Evolutionary conservation across 2,888 invertebrate species (phyloP).

Genomic region (Poecilus cupreus): DNA sequence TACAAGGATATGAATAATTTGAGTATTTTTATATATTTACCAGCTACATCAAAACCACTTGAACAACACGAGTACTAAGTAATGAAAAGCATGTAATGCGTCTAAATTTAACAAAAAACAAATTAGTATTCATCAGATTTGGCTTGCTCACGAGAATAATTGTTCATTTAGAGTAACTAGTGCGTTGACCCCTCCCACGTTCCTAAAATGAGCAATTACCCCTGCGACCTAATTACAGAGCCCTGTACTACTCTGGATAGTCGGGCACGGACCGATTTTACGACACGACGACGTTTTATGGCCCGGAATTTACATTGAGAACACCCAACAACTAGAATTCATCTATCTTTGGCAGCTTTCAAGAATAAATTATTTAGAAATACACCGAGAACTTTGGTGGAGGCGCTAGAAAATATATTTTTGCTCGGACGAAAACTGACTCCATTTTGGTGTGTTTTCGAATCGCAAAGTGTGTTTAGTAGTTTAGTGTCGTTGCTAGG

Average conservation of each 20-base stretch:
- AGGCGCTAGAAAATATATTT: no score
- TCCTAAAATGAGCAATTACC: conserved; percentile 40
- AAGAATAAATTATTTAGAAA: not conserved
- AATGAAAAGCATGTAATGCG: not conserved
- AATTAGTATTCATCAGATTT: conserved; percentile 38
- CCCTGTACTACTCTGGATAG: not conserved
- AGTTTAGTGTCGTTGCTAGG: no score
- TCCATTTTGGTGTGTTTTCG: no score
- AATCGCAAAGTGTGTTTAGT: no score
- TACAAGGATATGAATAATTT: no score
- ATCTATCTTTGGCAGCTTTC: not conserved
- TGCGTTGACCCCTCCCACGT: conserved; percentile 8
- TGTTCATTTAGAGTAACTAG: conserved; percentile 37
- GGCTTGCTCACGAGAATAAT: conserved; percentile 4
- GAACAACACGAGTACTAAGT: no score
- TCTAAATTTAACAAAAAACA: not conserved
- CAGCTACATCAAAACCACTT: no score
- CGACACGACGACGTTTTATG: conserved; percentile 18
- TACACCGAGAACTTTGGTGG: no score
- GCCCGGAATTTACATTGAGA: conserved; percentile 18
- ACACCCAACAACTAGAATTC: not conserved
- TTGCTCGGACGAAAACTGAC: no score
- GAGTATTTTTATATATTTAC: no score
- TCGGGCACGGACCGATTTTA: conserved; percentile 24
- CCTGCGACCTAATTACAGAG: conserved; percentile 17